phyloP scores from a whole-genome alignment of 2,113 vertebrate species.

The Festucalex cinctus region DNA sequence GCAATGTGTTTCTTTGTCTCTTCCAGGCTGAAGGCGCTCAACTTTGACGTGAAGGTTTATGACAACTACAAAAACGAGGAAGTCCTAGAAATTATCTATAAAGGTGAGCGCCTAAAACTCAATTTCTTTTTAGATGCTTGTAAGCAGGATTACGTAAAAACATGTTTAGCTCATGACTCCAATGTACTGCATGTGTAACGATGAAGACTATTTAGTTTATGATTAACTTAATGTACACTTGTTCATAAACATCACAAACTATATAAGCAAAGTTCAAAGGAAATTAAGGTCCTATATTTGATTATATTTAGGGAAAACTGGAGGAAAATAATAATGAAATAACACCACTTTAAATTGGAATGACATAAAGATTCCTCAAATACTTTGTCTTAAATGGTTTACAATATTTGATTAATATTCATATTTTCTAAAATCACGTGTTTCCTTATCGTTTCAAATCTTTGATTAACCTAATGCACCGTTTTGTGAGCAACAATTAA shows the following conservation, averaged over 20 bases:
- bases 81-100: slow-evolving; percentile 65
- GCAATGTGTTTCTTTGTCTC: not conserved
- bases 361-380: no score
- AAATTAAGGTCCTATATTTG: not conserved
- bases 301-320: no score
- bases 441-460: not conserved
- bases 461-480: not conserved
- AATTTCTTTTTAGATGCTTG: not conserved
- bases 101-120: slow-evolving; percentile 70
- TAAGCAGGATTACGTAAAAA: no score
- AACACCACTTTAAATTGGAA: no score
- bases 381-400: no score
- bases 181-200: not conserved
- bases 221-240: not conserved
- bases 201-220: not conserved
- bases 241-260: not conserved
- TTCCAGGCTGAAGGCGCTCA: slow-evolving; percentile 75
- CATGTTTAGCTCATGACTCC: no score
- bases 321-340: no score
- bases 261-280: not conserved
- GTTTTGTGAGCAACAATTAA: not conserved
- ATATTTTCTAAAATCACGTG: not conserved
- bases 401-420: no score
- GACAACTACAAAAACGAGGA: slow-evolving; percentile 74
- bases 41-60: slow-evolving; percentile 82